phyloP scores from a whole-genome alignment of 2,113 vertebrate species.

The Oxyura jamaicensis region DNA sequence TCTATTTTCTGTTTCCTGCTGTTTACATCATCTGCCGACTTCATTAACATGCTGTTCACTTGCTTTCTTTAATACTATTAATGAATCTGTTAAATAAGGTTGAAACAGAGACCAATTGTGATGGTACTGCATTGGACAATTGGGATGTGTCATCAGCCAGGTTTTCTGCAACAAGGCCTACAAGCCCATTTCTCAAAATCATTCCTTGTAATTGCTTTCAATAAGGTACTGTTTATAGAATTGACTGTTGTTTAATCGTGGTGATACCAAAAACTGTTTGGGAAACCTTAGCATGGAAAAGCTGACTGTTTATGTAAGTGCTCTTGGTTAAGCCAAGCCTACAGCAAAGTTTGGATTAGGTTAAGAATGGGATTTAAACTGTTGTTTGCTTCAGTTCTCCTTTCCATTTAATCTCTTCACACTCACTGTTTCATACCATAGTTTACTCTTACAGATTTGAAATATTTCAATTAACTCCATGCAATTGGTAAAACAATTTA shows the following conservation, averaged over 20 bases:
- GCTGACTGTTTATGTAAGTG: neutral
- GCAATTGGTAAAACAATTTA: neutral
- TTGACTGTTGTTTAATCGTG: constrained; percentile 15
- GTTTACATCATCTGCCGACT: constrained; percentile 64
- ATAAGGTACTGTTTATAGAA: constrained; percentile 7
- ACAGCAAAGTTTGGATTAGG: neutral
- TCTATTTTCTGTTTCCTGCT: constrained; percentile 59
- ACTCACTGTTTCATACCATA: neutral
- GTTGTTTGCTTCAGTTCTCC: neutral
- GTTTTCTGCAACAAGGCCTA: neutral
- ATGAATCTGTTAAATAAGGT: constrained; percentile 62
- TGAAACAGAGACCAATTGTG: constrained; percentile 27
- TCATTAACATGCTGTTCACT: constrained; percentile 66
- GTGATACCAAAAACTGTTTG: neutral
- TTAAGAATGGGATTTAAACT: neutral
- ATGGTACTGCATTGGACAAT: neutral
- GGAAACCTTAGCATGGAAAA: neutral
- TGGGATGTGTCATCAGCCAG: neutral
- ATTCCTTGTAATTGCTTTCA: constrained; percentile 38
- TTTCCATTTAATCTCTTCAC: neutral
- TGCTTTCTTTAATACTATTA: constrained; percentile 49
- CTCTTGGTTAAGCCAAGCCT: neutral
- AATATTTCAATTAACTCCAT: neutral
- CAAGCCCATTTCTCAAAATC: neutral
- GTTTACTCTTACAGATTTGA: neutral